Evolutionary conservation across 2,888 invertebrate species (phyloP).

Genomic region (Rhorus exstirpatorius): DNA sequence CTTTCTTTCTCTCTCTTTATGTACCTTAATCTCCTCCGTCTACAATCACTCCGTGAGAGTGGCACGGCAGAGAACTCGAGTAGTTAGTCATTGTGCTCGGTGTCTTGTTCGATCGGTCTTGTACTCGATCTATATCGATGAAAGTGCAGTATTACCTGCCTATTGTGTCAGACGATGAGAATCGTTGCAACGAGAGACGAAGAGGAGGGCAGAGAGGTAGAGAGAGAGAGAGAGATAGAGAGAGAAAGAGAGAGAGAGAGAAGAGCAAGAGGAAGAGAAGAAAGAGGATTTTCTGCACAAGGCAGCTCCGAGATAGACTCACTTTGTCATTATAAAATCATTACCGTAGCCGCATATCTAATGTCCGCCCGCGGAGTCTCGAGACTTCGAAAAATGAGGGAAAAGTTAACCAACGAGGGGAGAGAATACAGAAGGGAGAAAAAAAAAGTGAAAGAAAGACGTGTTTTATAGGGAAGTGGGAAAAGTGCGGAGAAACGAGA

Average conservation of each 20-base stretch:
- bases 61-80: constrained; percentile 14
- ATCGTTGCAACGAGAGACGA: constrained; percentile 40
- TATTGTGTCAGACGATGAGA: constrained; percentile 31
- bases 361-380: constrained; percentile 31
- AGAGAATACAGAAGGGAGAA: background rate
- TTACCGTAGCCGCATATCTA: constrained; percentile 58
- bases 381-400: constrained; percentile 7
- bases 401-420: constrained; percentile 28
- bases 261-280: background rate
- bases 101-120: constrained; percentile 56
- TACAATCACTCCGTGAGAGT: constrained; percentile 48
- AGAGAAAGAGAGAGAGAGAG: background rate
- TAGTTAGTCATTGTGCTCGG: constrained; percentile 55
- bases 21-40: constrained; percentile 43
- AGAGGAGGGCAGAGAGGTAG: background rate
- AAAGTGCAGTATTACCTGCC: constrained; percentile 42
- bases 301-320: constrained; percentile 33
- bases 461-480: background rate
- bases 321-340: constrained; percentile 63
- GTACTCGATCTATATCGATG: constrained; percentile 37
- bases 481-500: background rate
- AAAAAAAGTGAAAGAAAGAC: constrained; percentile 1
- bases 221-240: background rate
- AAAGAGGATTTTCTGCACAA: constrained; percentile 11
- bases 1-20: constrained; percentile 1